Conservation (phyloP, 2,888 invertebrate species). For the Pycnomerus fuliginosus region DNA sequence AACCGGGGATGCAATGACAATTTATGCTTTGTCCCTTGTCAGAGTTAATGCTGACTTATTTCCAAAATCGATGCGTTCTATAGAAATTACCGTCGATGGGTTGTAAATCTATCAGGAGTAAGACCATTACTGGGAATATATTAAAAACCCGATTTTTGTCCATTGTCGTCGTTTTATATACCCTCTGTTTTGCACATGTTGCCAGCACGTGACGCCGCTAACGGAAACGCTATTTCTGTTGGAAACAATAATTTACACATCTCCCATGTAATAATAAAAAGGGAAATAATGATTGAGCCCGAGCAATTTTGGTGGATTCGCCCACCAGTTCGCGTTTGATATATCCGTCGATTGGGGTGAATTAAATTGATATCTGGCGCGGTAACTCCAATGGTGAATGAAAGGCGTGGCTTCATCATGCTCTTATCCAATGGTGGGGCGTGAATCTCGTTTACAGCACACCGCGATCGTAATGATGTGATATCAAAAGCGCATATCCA, state of each 20-base stretch:
- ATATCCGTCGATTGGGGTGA: too few species aligned
- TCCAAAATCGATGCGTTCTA: slow-evolving; percentile 18
- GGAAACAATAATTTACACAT: too few species aligned
- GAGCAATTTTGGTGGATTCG: too few species aligned
- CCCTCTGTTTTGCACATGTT: slow-evolving; percentile 6
- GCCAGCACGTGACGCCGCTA: background rate
- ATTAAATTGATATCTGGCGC: slow-evolving; percentile 7
- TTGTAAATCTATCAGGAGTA: slow-evolving; percentile 21
- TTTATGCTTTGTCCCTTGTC: slow-evolving; percentile 19
- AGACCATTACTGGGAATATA: slow-evolving; percentile 16
- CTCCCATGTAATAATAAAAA: too few species aligned
- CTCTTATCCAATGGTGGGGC: slow-evolving; percentile 43
- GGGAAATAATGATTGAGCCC: too few species aligned
- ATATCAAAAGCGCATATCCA: slow-evolving; percentile 40
- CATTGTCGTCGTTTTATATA: background rate
- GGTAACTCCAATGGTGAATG: too few species aligned
- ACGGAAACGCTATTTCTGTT: too few species aligned
- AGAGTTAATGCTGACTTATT: slow-evolving; percentile 12
- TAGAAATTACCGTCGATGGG: slow-evolving; percentile 16
- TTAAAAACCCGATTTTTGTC: slow-evolving; percentile 5
- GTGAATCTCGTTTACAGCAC: slow-evolving; percentile 36
- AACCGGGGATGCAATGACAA: slow-evolving; percentile 14
- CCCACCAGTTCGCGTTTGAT: too few species aligned
- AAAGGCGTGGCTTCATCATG: too few species aligned
- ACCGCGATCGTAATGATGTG: slow-evolving; percentile 46